Percentiles rank a stretch among this genome's conserved stretches.
phyloP scores from a whole-genome alignment of 2,113 vertebrate genomes.

The Protobothrops flavoviridis region DNA sequence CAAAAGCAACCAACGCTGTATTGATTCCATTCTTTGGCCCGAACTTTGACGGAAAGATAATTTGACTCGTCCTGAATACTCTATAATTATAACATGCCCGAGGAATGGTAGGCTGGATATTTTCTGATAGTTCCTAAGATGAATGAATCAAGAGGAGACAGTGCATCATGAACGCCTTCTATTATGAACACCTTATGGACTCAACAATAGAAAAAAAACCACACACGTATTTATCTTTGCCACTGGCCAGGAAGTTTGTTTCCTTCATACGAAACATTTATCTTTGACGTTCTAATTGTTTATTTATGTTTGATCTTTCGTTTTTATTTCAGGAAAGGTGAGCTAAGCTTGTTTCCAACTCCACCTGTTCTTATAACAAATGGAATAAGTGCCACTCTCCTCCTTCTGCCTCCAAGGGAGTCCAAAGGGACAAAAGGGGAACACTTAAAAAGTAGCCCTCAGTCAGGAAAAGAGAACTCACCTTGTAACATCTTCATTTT shows the following conservation, averaged over 20 bases:
- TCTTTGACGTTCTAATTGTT: slow-evolving; percentile 19
- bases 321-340: slow-evolving; percentile 67
- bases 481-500: background rate
- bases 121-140: background rate
- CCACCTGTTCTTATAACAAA: slow-evolving; percentile 67
- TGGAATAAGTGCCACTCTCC: slow-evolving; percentile 63
- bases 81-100: background rate
- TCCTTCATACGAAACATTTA: background rate
- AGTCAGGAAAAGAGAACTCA: slow-evolving; percentile 64
- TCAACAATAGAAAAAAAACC: background rate
- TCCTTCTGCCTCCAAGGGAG: slow-evolving; percentile 69
- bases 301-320: slow-evolving; percentile 1
- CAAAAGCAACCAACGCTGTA: background rate
- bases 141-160: background rate
- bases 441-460: slow-evolving; percentile 74
- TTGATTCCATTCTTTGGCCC: background rate
- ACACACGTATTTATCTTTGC: background rate
- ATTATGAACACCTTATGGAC: background rate
- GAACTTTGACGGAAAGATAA: background rate
- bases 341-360: slow-evolving; percentile 74
- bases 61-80: background rate
- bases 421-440: slow-evolving; percentile 75
- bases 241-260: background rate
- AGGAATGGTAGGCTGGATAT: background rate
- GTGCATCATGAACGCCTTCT: background rate